phyloP scores from a whole-genome alignment of 2,797 vertebrate genomes.

The Scyliorhinus canicula region DNA sequence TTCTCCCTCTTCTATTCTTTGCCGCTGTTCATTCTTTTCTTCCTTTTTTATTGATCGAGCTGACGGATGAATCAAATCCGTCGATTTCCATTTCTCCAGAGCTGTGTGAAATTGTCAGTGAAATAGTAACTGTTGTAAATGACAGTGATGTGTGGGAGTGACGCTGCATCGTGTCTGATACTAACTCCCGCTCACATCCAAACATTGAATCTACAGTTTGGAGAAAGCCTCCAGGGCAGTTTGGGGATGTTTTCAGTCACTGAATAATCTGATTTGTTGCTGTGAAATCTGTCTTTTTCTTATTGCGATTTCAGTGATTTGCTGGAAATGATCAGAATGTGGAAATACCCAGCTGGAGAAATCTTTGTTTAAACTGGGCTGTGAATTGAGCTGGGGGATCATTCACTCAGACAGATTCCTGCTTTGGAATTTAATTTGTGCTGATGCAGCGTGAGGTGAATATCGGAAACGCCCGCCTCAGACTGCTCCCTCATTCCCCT shows the following conservation, averaged over 20 bases:
- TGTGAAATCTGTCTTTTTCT: neutral
- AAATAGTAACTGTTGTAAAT: neutral
- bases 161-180: neutral
- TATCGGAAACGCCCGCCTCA: neutral
- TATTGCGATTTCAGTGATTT: neutral
- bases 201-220: neutral
- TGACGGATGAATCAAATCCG: too few species aligned
- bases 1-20: neutral
- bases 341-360: neutral
- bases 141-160: neutral
- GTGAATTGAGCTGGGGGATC: neutral
- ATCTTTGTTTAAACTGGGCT: neutral
- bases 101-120: neutral
- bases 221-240: neutral
- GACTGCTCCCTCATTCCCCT: neutral
- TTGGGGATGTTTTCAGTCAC: neutral
- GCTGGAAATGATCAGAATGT: neutral
- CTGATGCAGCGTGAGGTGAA: neutral
- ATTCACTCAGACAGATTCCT: neutral
- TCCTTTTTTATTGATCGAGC: too few species aligned
- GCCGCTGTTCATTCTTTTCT: too few species aligned
- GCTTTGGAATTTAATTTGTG: neutral
- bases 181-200: neutral
- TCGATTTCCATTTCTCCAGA: neutral
- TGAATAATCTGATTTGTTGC: neutral